Evolutionary conservation across 2,888 invertebrate species (phyloP).

Genomic region (Elmis aenea): DNA sequence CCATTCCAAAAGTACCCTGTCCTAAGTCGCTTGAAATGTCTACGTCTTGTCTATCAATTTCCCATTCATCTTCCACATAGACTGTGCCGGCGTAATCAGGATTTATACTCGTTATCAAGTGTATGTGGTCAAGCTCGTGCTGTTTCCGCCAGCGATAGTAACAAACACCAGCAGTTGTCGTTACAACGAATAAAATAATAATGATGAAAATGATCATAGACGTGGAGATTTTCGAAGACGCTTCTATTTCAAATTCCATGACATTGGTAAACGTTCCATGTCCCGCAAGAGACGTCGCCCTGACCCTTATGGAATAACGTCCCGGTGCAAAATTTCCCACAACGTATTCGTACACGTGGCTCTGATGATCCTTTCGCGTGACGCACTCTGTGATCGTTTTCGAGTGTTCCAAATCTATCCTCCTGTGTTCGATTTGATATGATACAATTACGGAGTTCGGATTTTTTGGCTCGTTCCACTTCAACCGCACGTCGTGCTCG

Average conservation of each 20-base stretch:
- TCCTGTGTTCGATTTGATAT: constrained; percentile 56
- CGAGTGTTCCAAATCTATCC: constrained; percentile 38
- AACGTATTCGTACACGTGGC: constrained; percentile 29
- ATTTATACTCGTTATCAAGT: constrained; percentile 56
- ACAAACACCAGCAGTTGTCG: constrained; percentile 25
- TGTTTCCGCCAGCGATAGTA: constrained; percentile 36
- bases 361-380: constrained; percentile 36
- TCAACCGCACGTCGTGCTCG: constrained; percentile 30
- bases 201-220: constrained; percentile 20
- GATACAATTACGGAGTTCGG: constrained; percentile 63
- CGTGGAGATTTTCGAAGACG: constrained; percentile 3
- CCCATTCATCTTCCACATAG: constrained; percentile 69
- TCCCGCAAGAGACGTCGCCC: constrained; percentile 58
- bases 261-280: constrained; percentile 42
- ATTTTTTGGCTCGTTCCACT: constrained; percentile 57
- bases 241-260: constrained; percentile 25
- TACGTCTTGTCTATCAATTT: constrained; percentile 58
- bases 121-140: constrained; percentile 39
- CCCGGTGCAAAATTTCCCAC: constrained; percentile 50
- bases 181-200: constrained; percentile 23
- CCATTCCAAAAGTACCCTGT: constrained; percentile 71
- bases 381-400: constrained; percentile 49
- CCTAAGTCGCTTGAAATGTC: constrained; percentile 54
- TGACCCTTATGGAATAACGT: constrained; percentile 54
- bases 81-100: constrained; percentile 57